phyloP scores from a whole-genome alignment of 2,797 vertebrate genomes.

The Gymnoscopelus microlampas region DNA sequence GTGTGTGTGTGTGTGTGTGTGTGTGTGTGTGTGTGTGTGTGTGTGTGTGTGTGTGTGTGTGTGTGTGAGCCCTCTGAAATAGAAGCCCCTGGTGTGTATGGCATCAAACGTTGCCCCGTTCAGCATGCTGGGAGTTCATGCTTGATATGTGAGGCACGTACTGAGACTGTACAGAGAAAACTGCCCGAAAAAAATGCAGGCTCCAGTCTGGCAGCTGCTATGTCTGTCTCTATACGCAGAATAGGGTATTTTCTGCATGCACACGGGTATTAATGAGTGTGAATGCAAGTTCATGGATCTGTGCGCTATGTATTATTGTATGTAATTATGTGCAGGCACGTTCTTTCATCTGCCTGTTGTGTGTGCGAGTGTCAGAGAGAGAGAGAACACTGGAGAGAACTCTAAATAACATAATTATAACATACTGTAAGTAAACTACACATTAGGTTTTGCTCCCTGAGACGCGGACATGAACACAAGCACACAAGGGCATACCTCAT shows the following conservation, averaged over 20 bases:
- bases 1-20: background rate
- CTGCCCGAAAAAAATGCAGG: slow-evolving; percentile 50
- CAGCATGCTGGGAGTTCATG: slow-evolving; percentile 64
- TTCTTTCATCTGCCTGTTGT: slow-evolving; percentile 39
- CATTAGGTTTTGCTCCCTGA: slow-evolving; percentile 67
- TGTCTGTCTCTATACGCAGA: slow-evolving; percentile 67
- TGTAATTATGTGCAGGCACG: background rate
- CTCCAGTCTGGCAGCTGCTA: slow-evolving; percentile 72
- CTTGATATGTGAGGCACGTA: slow-evolving; percentile 80
- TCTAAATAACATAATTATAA: slow-evolving; percentile 60
- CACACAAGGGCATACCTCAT: slow-evolving; percentile 68
- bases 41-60: background rate
- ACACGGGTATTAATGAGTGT: slow-evolving; percentile 45
- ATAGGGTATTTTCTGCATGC: slow-evolving; percentile 58
- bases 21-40: slow-evolving; percentile 1
- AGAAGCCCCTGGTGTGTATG: slow-evolving; percentile 6
- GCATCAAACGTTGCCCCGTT: slow-evolving; percentile 59
- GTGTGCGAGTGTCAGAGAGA: slow-evolving; percentile 20
- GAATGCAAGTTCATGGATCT: background rate
- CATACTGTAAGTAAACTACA: slow-evolving; percentile 53
- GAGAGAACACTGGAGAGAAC: slow-evolving; percentile 43
- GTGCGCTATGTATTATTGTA: background rate
- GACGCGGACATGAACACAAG: slow-evolving; percentile 56
- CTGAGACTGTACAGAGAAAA: slow-evolving; percentile 58
- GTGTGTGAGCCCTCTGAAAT: slow-evolving; percentile 18